Base-by-base conservation (phyloP, 2,113 vertebrate species). In the Nematolebias whitei region DNA sequence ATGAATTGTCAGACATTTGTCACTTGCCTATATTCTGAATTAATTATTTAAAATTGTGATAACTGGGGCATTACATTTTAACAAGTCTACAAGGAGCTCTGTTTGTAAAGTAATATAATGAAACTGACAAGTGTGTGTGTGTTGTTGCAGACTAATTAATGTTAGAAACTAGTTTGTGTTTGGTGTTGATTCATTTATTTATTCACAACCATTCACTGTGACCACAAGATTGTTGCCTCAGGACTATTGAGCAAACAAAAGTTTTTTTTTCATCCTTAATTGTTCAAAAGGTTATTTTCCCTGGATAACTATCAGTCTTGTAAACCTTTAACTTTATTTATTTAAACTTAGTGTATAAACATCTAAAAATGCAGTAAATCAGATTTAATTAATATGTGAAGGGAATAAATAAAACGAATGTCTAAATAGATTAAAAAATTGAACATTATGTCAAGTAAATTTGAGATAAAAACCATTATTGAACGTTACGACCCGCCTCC, bases 31-130 rank as follows among this genome's bases (percentile, higher is more conserved):
- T 55, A 22, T 65, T 61, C 50, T 38, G 16, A 56, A 68, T 68
- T 54, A 66, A 68, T 53, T 62, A 65, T 80, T 77, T 82, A 65
- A 77, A 79, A 73, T 49, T n/a, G 18, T 49, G 49, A 68, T 68
- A 56, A 83, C 66, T 73, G 73, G 61, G 53, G 43, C 54, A 59
- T 82, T 44, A 51, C 63, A 61, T 79, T 86, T 81, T 85, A 81
- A 82, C 12, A 48, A 82, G 80, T 71, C 38, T 71, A 64, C 54
- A 70, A 71, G 32, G 74, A 72, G 58, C 67, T 35, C 49, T 56
- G 8, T 85, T 85, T 75, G 60, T 59, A 62, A 71, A 63, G 44
- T 68, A 72, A 61, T 58, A 71, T 51, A 60, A 26, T 56, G 18
- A 26, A 71, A 66, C 12, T 59, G 51, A 66, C 66, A 62, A 26